Evolutionary conservation across 2,888 invertebrate species (phyloP), one percentile per base, ranked within the genome.

Genomic region (Dryobota labecula): DNA sequence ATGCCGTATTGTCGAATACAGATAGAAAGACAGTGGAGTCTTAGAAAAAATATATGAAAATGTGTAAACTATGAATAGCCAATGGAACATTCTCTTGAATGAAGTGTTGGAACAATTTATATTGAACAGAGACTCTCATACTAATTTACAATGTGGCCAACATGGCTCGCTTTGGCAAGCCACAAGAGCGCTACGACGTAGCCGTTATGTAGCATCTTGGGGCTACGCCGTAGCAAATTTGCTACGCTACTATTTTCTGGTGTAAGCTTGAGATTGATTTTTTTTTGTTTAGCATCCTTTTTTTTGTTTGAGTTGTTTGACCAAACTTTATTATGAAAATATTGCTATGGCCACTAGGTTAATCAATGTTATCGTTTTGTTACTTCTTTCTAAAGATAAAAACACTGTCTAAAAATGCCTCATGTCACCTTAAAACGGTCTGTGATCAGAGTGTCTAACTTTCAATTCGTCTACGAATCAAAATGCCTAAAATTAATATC

Each of bases 151-250:
- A 66, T 66, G 71, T 58, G 24, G 51, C n/a, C 49, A 49, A 68
- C 64, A 64, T 58, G 41, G 51, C 49, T 58, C 47, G 67, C 36
- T 27, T 66, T 62, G 80, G 69, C 65, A 76, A 64, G 61, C 69
- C 54, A 77, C 60, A 51, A 49, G 58, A 56, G 36, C 45, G 68
- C 82, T 82, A 80, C 78, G 65, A 11, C 82, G 72, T 82, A 81
- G 71, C 56, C 13, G 36, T 58, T 38, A 64, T 64, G 64, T 71
- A 76, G 76, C 67, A 58, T 61, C 76, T 63, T 51, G n/a, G 41
- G 30, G 62, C 68, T 82, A 82, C 79, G 78, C 36, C 68, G 72
- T 72, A 82, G 72, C 53, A 66, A 65, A 56, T 69, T 61, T 65
- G 41, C 76, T 70, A 64, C 53, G 57, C 3, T 45, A 33, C 24